Conservation (phyloP, 2,888 invertebrate genomes). For the Temnothorax unifasciatus region DNA sequence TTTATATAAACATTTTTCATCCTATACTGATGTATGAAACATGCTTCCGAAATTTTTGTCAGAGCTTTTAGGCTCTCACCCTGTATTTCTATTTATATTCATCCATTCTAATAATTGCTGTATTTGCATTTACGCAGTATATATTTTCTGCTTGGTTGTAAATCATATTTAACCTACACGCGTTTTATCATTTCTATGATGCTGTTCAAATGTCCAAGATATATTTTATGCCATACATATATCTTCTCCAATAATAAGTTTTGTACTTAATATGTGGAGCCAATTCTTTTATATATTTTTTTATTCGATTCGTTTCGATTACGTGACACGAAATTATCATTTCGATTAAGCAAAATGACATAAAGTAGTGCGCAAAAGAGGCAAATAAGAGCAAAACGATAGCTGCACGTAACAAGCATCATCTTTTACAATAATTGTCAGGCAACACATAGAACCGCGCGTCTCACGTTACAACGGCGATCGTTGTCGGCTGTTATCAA, state of each 20-base stretch:
- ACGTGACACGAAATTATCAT: constrained; percentile 23
- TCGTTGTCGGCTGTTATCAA: constrained; percentile 37
- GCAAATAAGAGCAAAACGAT: neutral
- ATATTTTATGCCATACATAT: neutral
- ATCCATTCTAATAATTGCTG: constrained; percentile 36
- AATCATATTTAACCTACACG: constrained; percentile 6
- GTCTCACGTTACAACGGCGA: constrained; percentile 54
- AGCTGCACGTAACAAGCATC: constrained; percentile 61
- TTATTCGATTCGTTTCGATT: neutral
- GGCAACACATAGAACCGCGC: constrained; percentile 49
- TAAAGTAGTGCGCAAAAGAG: neutral
- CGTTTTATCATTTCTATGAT: neutral
- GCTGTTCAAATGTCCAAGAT: neutral
- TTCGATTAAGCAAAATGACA: constrained; percentile 21
- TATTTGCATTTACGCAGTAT: constrained; percentile 11
- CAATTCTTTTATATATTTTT: neutral
- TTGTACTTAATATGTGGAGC: neutral
- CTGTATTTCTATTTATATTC: constrained; percentile 40
- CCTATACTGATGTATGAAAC: constrained; percentile 30
- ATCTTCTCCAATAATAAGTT: neutral
- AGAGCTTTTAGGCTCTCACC: constrained; percentile 24
- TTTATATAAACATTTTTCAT: constrained; percentile 51
- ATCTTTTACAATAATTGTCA: constrained; percentile 79
- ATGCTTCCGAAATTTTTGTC: constrained; percentile 38
- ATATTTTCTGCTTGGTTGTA: constrained; percentile 6